Evolutionary conservation across 2,888 invertebrate genomes (phyloP).

Genomic region (Biston stratarius): DNA sequence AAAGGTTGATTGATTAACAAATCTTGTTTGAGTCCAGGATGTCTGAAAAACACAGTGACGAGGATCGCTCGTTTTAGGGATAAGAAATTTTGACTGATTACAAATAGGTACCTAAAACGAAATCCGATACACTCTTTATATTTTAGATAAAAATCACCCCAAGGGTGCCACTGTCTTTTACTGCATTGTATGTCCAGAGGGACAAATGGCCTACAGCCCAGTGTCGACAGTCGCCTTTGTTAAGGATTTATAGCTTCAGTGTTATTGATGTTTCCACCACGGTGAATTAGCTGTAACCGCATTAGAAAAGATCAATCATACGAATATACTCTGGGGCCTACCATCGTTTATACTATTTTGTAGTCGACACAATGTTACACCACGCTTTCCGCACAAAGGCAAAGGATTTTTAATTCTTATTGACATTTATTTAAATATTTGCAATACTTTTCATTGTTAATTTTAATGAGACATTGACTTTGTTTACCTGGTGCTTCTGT

Average conservation of each 20-base stretch:
- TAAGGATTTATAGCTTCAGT: slow-evolving; percentile 27
- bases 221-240: slow-evolving; percentile 23
- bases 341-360: background rate
- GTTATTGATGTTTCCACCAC: slow-evolving; percentile 28
- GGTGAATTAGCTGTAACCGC: slow-evolving; percentile 21
- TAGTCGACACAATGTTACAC: background rate
- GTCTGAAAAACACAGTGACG: background rate
- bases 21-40: background rate
- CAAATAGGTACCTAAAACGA: background rate
- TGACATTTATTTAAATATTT: no score
- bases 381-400: background rate
- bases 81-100: background rate
- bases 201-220: slow-evolving; percentile 21
- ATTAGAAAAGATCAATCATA: slow-evolving; percentile 24
- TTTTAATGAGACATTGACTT: no score
- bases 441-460: no score
- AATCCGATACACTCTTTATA: background rate
- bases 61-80: background rate
- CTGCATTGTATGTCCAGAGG: slow-evolving; percentile 16
- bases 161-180: background rate
- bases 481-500: no score
- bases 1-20: slow-evolving; percentile 8
- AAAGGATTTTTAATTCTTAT: no score
- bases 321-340: background rate
- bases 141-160: background rate